phyloP scores from a whole-genome alignment of 2,888 invertebrate species.

The Dorcus parallelipipedus region DNA sequence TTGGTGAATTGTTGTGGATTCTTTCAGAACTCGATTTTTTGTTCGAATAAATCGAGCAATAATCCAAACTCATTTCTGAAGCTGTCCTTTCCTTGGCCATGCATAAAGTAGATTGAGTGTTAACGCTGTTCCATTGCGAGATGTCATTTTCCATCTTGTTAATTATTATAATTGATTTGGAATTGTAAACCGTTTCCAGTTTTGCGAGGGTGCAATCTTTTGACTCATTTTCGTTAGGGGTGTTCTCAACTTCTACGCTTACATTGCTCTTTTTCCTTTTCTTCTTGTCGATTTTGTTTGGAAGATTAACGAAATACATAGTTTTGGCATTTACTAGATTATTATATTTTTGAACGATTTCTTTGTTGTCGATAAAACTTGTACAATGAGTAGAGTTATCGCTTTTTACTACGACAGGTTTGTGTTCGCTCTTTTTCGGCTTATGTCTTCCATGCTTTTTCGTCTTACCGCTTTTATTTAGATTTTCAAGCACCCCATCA shows the following conservation, averaged over 20 bases:
- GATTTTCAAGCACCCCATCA: neutral
- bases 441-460: neutral
- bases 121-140: slow-evolving; percentile 7
- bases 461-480: neutral
- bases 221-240: neutral
- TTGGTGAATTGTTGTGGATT: slow-evolving; percentile 6
- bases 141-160: slow-evolving; percentile 14
- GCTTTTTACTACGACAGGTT: neutral
- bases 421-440: neutral
- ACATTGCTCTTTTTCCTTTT: slow-evolving; percentile 2
- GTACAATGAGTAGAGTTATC: neutral
- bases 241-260: neutral
- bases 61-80: slow-evolving; percentile 2
- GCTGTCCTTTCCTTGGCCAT: neutral
- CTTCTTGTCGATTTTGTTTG: slow-evolving; percentile 7
- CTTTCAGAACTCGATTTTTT: neutral
- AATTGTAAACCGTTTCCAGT: neutral
- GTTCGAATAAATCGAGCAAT: neutral
- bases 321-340: slow-evolving; percentile 11
- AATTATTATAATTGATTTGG: slow-evolving; percentile 6
- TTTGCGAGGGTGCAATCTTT: neutral
- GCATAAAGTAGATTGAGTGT: neutral
- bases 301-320: slow-evolving; percentile 17
- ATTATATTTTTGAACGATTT: neutral
- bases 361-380: neutral